These are phyloP conservation scores for Noctua comes DNA, from an alignment of 2,888 invertebrate genomes.

Conservation along the genomic window DNA sequence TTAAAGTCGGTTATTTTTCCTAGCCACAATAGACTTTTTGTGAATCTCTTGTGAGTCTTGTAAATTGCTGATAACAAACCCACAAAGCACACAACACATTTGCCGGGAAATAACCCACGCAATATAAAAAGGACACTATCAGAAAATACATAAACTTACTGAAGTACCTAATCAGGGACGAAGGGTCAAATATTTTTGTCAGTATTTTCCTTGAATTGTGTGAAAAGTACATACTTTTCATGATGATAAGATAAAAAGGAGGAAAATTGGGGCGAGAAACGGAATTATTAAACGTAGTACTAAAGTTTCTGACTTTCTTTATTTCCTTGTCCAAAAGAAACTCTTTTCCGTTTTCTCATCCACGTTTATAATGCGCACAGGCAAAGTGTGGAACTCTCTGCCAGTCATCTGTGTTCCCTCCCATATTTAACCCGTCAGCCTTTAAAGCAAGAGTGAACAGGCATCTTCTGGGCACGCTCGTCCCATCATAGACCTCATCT, in stretches of 20 bases:
- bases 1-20: too few species aligned
- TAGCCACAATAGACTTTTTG: neutral
- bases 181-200: neutral
- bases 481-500: too few species aligned
- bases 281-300: neutral
- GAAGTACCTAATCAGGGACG: conserved; percentile 8
- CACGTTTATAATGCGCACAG: too few species aligned
- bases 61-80: neutral
- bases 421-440: too few species aligned
- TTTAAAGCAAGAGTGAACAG: too few species aligned
- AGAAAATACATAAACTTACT: conserved; percentile 2
- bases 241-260: conserved; percentile 3
- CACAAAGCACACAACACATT: neutral
- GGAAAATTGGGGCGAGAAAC: neutral
- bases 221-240: conserved; percentile 15
- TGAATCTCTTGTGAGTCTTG: neutral
- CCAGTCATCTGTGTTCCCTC: too few species aligned
- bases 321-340: too few species aligned
- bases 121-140: neutral
- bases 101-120: neutral
- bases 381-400: too few species aligned
- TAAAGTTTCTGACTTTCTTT: neutral
- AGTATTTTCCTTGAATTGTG: conserved; percentile 26
- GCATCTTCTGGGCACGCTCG: too few species aligned
- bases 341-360: too few species aligned